These are phyloP conservation scores for Phocoena sinus DNA, from an alignment of 2,113 vertebrate genomes.

Conservation along the genomic window DNA sequence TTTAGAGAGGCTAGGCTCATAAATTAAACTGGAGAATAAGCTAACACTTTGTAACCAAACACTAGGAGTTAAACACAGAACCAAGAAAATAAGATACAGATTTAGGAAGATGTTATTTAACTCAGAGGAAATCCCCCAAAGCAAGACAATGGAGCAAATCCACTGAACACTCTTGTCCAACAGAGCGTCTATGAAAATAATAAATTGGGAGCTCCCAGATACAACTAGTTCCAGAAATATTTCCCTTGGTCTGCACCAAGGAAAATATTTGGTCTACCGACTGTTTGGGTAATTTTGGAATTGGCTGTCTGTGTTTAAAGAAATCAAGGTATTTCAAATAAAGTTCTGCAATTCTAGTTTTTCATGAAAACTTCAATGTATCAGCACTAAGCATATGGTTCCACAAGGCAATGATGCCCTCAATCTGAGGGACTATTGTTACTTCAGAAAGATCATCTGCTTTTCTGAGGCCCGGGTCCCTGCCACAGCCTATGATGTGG, in stretches of 20 bases:
- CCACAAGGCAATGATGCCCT: not conserved
- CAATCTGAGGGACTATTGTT: not conserved
- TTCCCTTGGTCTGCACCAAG: not conserved
- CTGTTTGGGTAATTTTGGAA: not conserved
- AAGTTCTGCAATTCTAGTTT: not conserved
- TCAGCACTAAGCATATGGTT: not conserved
- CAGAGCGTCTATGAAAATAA: not conserved
- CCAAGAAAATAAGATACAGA: not conserved
- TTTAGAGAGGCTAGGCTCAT: not conserved
- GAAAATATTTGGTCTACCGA: not conserved
- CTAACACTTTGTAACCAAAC: not conserved
- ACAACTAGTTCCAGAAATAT: not conserved
- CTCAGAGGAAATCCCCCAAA: not conserved
- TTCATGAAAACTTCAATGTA: not conserved
- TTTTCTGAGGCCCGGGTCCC: not conserved
- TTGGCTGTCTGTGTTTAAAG: not conserved
- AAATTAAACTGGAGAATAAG: not conserved
- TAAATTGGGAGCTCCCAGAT: not conserved
- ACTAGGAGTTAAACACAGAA: not conserved
- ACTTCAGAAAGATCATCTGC: too few species aligned
- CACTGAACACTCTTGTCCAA: too few species aligned
- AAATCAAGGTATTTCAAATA: not conserved
- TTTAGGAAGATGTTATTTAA: not conserved
- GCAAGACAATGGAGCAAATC: not conserved
- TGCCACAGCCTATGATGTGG: too few species aligned